These are phyloP conservation scores for Trichopoda pennipes DNA, from an alignment of 2,888 invertebrate species.

Conservation along the genomic window DNA sequence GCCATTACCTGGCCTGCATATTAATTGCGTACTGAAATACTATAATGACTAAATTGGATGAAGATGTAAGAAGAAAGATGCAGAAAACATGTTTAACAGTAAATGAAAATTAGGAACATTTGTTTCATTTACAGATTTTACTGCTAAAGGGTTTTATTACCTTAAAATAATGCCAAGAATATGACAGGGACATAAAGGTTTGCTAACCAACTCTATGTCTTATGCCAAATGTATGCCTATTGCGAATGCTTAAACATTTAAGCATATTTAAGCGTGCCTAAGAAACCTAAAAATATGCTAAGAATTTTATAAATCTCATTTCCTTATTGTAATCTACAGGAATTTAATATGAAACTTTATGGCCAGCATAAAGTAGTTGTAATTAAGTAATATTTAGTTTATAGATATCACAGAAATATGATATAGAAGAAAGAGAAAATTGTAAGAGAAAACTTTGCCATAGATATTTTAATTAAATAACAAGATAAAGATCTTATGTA, in stretches of 20 bases:
- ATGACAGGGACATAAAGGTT: constrained; percentile 11
- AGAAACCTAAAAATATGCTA: constrained; percentile 18
- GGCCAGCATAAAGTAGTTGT: not conserved
- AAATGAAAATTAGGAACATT: constrained; percentile 64
- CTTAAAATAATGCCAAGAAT: constrained; percentile 18
- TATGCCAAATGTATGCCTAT: not conserved
- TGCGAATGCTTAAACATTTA: constrained; percentile 1
- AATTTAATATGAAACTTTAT: not conserved
- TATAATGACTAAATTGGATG: constrained; percentile 22
- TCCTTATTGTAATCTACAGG: not conserved
- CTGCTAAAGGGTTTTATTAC: constrained; percentile 36
- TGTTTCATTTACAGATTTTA: constrained; percentile 53
- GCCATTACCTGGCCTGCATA: constrained; percentile 67
- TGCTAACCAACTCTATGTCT: not conserved
- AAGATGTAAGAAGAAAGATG: not conserved
- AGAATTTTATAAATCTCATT: constrained; percentile 18
- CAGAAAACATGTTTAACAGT: constrained; percentile 36
- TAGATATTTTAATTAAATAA: too few species aligned
- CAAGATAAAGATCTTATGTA: too few species aligned
- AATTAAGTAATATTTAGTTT: not conserved
- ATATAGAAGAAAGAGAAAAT: not conserved
- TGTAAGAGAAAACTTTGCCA: too few species aligned
- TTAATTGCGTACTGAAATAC: constrained; percentile 54
- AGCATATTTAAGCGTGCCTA: too few species aligned
- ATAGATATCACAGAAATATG: not conserved